phyloP scores from a whole-genome alignment of 1,140 invertebrate species.

The Odontomachus brunneus region DNA sequence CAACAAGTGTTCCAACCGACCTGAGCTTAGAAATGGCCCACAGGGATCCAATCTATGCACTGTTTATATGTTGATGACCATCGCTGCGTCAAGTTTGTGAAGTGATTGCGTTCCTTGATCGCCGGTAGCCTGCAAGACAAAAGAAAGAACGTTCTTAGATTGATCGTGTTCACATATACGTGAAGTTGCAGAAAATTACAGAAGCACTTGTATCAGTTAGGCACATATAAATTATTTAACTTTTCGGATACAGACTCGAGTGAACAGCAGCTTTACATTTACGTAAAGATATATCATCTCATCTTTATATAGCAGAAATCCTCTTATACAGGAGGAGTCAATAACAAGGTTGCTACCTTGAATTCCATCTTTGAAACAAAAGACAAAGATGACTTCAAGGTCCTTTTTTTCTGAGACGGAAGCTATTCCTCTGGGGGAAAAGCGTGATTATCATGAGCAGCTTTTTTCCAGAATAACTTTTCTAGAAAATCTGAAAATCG shows the following conservation, averaged over 20 bases:
- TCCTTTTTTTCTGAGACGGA: no score
- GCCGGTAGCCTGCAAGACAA: background rate
- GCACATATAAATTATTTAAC: background rate
- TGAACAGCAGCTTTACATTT: background rate
- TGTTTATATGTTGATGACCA: conserved; percentile 57
- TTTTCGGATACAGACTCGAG: background rate
- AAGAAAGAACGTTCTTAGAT: background rate
- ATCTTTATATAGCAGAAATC: no score
- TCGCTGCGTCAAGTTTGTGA: background rate
- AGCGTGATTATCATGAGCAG: no score
- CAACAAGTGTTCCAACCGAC: conserved; percentile 56
- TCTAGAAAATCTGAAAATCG: no score
- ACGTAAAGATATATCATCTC: no score
- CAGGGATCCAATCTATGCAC: conserved; percentile 48
- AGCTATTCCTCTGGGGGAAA: no score
- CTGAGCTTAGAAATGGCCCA: conserved; percentile 57
- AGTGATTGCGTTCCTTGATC: conserved; percentile 35
- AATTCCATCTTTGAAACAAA: no score
- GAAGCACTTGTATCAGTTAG: background rate
- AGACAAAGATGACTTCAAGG: no score
- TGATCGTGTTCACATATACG: background rate
- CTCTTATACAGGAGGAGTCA: no score
- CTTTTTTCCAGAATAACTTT: no score
- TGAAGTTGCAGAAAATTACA: background rate
- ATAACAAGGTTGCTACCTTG: no score